These are phyloP conservation scores for Atethmia centrago DNA, from an alignment of 2,888 invertebrate species.

Conservation along the genomic window DNA sequence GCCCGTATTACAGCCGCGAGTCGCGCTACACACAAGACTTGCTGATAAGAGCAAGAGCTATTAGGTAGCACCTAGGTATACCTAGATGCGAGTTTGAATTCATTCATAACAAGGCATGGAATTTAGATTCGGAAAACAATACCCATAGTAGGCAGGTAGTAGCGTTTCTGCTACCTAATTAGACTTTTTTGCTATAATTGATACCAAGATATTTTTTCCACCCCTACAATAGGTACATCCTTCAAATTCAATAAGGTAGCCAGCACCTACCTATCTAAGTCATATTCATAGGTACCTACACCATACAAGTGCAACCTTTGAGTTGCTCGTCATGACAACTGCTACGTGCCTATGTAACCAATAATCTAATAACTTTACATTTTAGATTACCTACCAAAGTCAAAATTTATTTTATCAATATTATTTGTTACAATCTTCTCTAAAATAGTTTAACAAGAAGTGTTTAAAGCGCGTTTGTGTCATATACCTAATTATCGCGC, in stretches of 20 bases:
- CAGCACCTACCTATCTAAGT: background rate
- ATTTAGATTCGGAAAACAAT: background rate
- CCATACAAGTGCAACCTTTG: background rate
- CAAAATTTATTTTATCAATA: background rate
- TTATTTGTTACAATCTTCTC: background rate
- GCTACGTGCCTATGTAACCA: background rate
- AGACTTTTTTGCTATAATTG: background rate
- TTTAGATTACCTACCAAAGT: background rate
- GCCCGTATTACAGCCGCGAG: slow-evolving; percentile 36
- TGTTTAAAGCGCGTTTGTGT: too few species aligned
- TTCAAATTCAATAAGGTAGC: background rate
- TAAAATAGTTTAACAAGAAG: background rate
- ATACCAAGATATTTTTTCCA: background rate
- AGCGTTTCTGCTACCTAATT: background rate
- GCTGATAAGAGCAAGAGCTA: slow-evolving; percentile 49
- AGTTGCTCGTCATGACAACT: background rate
- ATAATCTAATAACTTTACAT: background rate
- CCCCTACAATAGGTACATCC: background rate
- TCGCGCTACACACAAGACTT: slow-evolving; percentile 50
- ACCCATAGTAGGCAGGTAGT: background rate
- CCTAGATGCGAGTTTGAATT: background rate
- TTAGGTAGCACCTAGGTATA: background rate
- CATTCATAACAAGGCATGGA: background rate
- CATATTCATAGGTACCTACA: background rate
- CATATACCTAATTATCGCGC: too few species aligned